Evolutionary conservation across 2,797 vertebrate genomes (phyloP).

Genomic region (Pachyuromys duprasi): DNA sequence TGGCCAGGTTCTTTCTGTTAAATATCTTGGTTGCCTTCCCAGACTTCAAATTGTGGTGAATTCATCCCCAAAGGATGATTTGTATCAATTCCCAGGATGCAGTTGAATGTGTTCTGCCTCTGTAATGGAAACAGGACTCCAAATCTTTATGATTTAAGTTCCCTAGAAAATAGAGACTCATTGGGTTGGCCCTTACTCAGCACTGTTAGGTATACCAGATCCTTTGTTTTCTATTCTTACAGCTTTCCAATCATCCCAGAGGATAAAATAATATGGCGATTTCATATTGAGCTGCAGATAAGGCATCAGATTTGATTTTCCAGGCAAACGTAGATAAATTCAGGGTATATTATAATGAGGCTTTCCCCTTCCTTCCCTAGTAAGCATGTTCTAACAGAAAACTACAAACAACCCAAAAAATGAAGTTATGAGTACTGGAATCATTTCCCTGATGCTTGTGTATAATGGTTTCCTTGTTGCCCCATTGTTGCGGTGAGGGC

Average conservation of each 20-base stretch:
- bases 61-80: conserved; percentile 77
- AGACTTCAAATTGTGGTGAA: conserved; percentile 76
- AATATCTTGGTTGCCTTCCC: conserved; percentile 79
- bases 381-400: conserved; percentile 39
- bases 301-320: conserved; percentile 42
- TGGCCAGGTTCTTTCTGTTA: conserved; percentile 76
- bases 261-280: neutral
- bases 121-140: conserved; percentile 61
- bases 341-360: neutral
- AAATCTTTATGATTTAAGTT: conserved; percentile 64
- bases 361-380: neutral
- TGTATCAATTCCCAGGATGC: conserved; percentile 74
- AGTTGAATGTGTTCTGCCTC: conserved; percentile 64
- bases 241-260: conserved; percentile 13
- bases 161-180: conserved; percentile 16
- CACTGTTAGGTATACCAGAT: neutral
- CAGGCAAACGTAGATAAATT: neutral
- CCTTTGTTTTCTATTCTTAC: conserved; percentile 66
- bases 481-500: neutral
- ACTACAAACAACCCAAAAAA: neutral
- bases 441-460: neutral
- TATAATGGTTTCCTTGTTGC: neutral
- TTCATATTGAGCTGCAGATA: neutral
- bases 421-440: neutral
- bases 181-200: conserved; percentile 22